These are phyloP conservation scores for Trisateles emortualis DNA, from an alignment of 2,888 invertebrate species.

Conservation along the genomic window DNA sequence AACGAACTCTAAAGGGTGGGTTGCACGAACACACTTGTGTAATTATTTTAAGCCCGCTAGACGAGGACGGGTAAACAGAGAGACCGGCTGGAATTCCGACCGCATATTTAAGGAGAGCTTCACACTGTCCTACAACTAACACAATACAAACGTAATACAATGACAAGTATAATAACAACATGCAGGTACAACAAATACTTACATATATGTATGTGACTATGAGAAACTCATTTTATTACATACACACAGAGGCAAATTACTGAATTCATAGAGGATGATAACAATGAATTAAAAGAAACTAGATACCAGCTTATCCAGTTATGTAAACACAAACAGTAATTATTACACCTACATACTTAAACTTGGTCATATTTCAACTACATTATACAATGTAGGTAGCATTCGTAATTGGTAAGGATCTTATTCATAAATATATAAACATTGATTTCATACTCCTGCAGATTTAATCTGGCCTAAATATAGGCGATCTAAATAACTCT, in stretches of 20 bases:
- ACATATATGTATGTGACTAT: background rate
- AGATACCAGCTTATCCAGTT: conserved; percentile 25
- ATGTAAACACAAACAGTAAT: conserved; percentile 16
- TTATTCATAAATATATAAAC: background rate
- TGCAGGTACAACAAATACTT: background rate
- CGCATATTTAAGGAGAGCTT: conserved; percentile 57
- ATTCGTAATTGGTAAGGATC: conserved; percentile 24
- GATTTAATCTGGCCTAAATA: too few species aligned
- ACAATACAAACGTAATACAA: conserved; percentile 6
- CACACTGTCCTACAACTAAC: conserved; percentile 28
- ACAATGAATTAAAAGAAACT: conserved; percentile 34
- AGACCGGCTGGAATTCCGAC: conserved; percentile 72
- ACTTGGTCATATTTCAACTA: conserved; percentile 19
- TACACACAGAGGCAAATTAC: background rate
- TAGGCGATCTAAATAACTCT: too few species aligned
- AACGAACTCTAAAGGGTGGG: conserved; percentile 70
- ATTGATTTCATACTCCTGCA: too few species aligned
- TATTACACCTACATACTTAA: conserved; percentile 16
- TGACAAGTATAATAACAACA: conserved; percentile 2
- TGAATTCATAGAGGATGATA: background rate
- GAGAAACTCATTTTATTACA: background rate
- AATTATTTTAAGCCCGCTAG: conserved; percentile 83
- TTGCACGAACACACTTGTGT: conserved; percentile 76
- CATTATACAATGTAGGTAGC: conserved; percentile 7
- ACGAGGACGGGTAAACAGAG: conserved; percentile 72